Conservation (phyloP, 2,888 invertebrate genomes). For the Ligdia adustata region DNA sequence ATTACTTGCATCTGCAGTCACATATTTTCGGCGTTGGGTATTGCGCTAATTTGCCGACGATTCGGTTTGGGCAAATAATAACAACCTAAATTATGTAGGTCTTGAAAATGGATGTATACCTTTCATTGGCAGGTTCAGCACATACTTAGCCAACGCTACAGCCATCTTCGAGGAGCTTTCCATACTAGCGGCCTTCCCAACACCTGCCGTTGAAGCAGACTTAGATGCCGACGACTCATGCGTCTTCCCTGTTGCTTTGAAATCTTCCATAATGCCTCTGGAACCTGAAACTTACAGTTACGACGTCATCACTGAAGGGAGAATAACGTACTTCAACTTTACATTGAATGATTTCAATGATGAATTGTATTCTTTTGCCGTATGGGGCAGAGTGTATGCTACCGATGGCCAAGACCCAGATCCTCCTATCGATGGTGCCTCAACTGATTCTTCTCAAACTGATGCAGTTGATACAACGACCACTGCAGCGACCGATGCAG, state of each 20-base stretch:
- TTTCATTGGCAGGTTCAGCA: conserved; percentile 64
- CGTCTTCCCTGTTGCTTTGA: conserved; percentile 77
- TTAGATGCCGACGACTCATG: conserved; percentile 57
- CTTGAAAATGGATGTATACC: too few species aligned
- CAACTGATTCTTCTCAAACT: not conserved
- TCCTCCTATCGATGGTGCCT: conserved; percentile 42
- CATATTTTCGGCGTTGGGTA: too few species aligned
- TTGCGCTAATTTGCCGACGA: too few species aligned
- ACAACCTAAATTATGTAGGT: too few species aligned
- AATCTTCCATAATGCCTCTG: conserved; percentile 78
- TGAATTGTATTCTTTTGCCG: conserved; percentile 75
- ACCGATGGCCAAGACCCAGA: conserved; percentile 63
- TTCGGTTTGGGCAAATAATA: too few species aligned
- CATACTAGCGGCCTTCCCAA: conserved; percentile 70
- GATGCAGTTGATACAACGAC: not conserved
- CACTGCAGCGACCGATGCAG: conserved; percentile 17
- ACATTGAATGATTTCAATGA: conserved; percentile 45
- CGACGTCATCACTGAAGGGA: conserved; percentile 28
- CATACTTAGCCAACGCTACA: conserved; percentile 64
- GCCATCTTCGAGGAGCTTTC: conserved; percentile 71
- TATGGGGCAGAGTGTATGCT: conserved; percentile 80
- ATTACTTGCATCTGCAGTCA: too few species aligned
- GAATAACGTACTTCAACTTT: conserved; percentile 44
- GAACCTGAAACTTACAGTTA: conserved; percentile 57
- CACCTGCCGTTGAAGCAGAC: conserved; percentile 45